Evolutionary conservation across 1,140 invertebrate genomes (phyloP).

Genomic region (Lanistes nyassanus): DNA sequence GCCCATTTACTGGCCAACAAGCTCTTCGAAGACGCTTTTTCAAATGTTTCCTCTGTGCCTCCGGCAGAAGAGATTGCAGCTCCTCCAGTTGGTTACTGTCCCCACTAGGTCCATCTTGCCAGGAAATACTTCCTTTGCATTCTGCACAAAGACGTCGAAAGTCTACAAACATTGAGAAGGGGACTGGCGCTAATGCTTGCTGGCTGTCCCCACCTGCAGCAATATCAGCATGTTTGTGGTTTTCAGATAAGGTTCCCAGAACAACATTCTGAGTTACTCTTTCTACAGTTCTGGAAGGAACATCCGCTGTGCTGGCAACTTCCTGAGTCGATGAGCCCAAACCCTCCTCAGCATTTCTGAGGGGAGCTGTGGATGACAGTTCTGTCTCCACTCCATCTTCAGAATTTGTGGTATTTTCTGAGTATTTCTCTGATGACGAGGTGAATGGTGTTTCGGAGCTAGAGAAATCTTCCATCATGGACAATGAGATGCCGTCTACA

Average conservation of each 20-base stretch:
- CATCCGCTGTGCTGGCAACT: not conserved
- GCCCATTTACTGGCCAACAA: not conserved
- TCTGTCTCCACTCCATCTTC: too few species aligned
- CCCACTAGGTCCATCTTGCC: not conserved
- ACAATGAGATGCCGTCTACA: not conserved
- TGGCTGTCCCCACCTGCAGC: too few species aligned
- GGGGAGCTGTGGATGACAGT: not conserved
- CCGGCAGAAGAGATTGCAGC: not conserved
- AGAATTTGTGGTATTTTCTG: too few species aligned
- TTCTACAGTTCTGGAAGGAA: too few species aligned
- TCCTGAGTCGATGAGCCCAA: not conserved
- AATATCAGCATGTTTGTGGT: not conserved
- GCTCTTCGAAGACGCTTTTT: constrained; percentile 13
- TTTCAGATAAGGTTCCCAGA: not conserved
- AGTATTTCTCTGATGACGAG: not conserved
- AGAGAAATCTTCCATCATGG: not conserved
- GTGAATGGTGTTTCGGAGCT: not conserved
- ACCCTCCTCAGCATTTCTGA: not conserved
- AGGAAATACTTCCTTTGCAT: not conserved
- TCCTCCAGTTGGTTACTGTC: constrained; percentile 1
- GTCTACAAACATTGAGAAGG: constrained; percentile 14
- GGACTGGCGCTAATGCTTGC: not conserved
- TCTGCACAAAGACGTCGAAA: not conserved
- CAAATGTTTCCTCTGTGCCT: not conserved
- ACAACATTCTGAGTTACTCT: not conserved